Percentiles rank a stretch among this genome's conserved stretches.
Evolutionary conservation across 2,113 vertebrate genomes (phyloP).

Genomic region (Pachyramphus minor): DNA sequence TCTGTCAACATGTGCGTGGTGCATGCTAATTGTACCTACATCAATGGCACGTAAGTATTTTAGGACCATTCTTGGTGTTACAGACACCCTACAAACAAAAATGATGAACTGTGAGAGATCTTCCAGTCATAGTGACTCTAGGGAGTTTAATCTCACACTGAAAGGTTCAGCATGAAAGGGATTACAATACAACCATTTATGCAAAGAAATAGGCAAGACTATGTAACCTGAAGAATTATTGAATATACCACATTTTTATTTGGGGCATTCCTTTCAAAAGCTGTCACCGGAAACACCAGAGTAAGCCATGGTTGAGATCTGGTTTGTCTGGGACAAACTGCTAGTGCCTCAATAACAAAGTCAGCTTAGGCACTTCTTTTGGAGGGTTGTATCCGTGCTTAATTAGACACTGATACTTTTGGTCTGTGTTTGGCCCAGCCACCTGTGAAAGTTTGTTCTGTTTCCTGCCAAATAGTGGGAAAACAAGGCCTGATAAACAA

Average conservation of each 20-base stretch:
- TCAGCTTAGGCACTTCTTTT: background rate
- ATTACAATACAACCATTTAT: background rate
- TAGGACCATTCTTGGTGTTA: background rate
- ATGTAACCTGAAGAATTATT: background rate
- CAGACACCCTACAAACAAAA: background rate
- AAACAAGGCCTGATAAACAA: too few relatives aligned
- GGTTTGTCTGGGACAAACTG: background rate
- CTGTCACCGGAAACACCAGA: background rate
- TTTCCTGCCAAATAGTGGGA: too few relatives aligned
- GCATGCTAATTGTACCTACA: background rate
- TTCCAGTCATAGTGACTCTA: background rate
- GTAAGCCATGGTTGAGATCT: background rate
- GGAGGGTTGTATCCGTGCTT: too few relatives aligned
- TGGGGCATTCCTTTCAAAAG: background rate
- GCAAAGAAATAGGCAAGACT: background rate
- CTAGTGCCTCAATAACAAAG: background rate
- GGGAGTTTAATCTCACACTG: background rate
- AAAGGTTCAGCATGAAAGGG: background rate
- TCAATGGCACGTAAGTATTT: background rate
- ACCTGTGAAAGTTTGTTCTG: too few relatives aligned
- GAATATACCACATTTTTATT: background rate
- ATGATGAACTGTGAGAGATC: fast-evolving
- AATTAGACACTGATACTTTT: too few relatives aligned
- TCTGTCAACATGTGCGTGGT: background rate
- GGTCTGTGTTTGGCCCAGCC: too few relatives aligned